Evolutionary conservation across 2,888 invertebrate genomes (phyloP).

Genomic region (Ochropleura plecta): DNA sequence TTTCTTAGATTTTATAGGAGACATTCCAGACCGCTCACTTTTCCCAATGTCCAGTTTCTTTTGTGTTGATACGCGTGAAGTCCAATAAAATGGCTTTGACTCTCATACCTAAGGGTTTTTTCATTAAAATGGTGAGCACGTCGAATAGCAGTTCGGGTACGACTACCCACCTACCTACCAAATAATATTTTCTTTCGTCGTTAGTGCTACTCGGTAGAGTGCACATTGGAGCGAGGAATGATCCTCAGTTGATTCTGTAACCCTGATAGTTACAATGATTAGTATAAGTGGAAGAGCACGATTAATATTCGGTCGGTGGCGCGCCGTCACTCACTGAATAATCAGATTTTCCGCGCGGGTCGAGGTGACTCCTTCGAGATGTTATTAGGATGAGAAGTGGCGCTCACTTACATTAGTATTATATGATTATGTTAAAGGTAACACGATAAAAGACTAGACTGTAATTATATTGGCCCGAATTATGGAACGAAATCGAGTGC

Average conservation of each 20-base stretch:
- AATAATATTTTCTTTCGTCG: constrained; percentile 75
- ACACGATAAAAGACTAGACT: constrained; percentile 52
- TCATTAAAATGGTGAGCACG: constrained; percentile 60
- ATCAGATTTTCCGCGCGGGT: constrained; percentile 80
- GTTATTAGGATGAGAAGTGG: constrained; percentile 69
- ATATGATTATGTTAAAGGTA: constrained; percentile 60
- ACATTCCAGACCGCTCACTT: constrained; percentile 52
- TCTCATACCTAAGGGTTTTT: constrained; percentile 57
- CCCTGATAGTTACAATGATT: constrained; percentile 77
- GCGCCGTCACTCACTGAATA: constrained; percentile 78
- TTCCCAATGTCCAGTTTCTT: constrained; percentile 50
- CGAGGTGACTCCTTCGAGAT: constrained; percentile 74
- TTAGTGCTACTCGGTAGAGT: constrained; percentile 72
- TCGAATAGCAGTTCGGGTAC: constrained; percentile 68
- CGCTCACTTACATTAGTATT: constrained; percentile 64
- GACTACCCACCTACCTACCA: constrained; percentile 61
- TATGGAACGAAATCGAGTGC: constrained; percentile 37
- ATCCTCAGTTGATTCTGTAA: constrained; percentile 73
- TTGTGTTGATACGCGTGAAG: constrained; percentile 60
- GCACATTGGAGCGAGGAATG: constrained; percentile 78
- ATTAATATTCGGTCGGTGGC: constrained; percentile 81
- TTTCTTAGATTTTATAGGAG: constrained; percentile 52
- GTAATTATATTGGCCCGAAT: constrained; percentile 44
- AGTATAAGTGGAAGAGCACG: constrained; percentile 73
- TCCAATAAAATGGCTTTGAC: constrained; percentile 66